Percentiles rank a stretch among this genome's conserved stretches.
Conservation (phyloP, 1,140 invertebrate genomes). For the Spodoptera frugiperda region DNA sequence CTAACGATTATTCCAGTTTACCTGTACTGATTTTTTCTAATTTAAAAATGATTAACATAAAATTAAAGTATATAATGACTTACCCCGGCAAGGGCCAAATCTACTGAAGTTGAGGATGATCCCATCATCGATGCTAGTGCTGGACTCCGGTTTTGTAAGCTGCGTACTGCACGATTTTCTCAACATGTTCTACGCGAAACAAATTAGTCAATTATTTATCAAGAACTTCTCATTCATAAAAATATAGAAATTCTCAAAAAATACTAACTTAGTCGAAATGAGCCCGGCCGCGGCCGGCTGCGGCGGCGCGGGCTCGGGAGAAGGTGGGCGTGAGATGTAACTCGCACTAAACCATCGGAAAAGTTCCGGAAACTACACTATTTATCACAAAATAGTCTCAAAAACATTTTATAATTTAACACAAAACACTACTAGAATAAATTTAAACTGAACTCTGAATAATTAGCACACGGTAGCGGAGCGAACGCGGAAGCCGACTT, state of each 20-base stretch:
- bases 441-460: neutral
- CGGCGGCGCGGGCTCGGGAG: neutral
- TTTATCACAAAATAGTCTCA: neutral
- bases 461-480: neutral
- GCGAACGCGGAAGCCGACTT: slow-evolving; percentile 17
- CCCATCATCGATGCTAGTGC: slow-evolving; percentile 69
- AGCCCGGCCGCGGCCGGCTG: neutral
- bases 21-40: no score
- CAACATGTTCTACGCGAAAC: slow-evolving; percentile 63
- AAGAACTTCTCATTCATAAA: neutral
- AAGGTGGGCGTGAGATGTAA: neutral
- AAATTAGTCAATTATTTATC: neutral
- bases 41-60: no score
- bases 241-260: neutral
- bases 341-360: neutral
- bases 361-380: neutral
- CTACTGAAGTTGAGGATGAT: slow-evolving; percentile 74
- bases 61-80: neutral
- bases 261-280: neutral
- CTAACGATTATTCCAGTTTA: no score
- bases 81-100: slow-evolving; percentile 68
- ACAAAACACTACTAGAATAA: neutral
- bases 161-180: slow-evolving; percentile 77
- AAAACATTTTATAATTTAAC: neutral
- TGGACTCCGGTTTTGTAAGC: slow-evolving; percentile 70